phyloP scores from a whole-genome alignment of 1,140 invertebrate genomes.

The Pinna nobilis region DNA sequence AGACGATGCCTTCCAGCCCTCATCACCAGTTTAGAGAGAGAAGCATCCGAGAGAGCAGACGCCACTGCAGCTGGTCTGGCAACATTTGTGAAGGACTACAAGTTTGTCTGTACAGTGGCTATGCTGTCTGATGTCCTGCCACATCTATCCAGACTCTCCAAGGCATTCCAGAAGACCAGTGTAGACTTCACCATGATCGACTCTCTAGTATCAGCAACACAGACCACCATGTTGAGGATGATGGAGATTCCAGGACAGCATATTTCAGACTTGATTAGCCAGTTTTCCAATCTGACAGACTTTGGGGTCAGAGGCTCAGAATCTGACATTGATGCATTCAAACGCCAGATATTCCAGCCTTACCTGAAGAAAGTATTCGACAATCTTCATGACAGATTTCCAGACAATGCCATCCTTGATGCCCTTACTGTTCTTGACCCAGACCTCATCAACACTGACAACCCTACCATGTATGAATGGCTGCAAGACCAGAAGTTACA shows the following conservation, averaged over 20 bases:
- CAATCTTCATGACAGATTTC: no score
- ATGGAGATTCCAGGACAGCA: not conserved
- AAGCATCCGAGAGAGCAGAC: slow-evolving; percentile 11
- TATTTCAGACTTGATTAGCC: not conserved
- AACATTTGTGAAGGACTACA: not conserved
- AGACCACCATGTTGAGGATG: not conserved
- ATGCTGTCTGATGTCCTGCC: not conserved
- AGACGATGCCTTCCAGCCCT: not conserved
- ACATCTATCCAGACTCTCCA: slow-evolving; percentile 5
- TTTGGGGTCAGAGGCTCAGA: no score
- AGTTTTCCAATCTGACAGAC: not conserved
- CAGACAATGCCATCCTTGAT: not conserved
- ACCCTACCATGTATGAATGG: not conserved
- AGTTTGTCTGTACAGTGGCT: not conserved
- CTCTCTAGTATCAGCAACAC: slow-evolving; percentile 1
- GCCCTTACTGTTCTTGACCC: no score
- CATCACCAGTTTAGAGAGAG: not conserved
- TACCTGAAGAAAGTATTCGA: no score
- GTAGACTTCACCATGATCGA: slow-evolving; percentile 6
- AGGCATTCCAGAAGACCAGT: slow-evolving; percentile 1
- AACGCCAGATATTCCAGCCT: not conserved
- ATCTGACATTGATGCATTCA: not conserved
- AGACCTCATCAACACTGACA: no score
- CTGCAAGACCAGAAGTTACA: not conserved
- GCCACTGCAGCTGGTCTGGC: not conserved